Percentiles rank a stretch among this genome's conserved stretches.
Conservation (phyloP, 2,113 vertebrate species). For the Festucalex cinctus region DNA sequence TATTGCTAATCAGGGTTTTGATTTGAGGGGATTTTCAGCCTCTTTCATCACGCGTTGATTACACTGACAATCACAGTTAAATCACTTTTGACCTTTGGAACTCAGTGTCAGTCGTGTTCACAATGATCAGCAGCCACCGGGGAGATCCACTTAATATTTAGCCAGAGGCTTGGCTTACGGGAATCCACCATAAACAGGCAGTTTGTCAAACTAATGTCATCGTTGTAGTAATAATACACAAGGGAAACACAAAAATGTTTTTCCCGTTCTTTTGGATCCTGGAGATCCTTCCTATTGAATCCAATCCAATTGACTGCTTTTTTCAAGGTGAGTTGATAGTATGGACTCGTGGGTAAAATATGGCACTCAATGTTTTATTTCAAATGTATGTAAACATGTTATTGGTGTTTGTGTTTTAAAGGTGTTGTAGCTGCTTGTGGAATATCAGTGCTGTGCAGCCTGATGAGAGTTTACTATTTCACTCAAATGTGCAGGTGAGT, state of each 20-base stretch:
- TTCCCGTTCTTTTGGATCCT: constrained; percentile 70
- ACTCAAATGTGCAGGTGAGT: constrained; percentile 78
- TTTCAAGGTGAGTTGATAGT: constrained; percentile 75
- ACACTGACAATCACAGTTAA: constrained; percentile 12
- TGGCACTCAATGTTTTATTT: not conserved
- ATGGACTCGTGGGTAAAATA: not conserved
- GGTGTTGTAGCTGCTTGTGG: constrained; percentile 82
- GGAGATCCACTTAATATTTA: not conserved
- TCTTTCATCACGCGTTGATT: constrained; percentile 33
- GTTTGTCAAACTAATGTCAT: not conserved
- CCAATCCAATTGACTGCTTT: constrained; percentile 65
- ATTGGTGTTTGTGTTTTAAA: constrained; percentile 37
- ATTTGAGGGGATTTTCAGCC: constrained; percentile 22
- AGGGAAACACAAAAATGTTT: constrained; percentile 42
- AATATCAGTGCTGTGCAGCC: constrained; percentile 75
- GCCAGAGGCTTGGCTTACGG: constrained; percentile 8
- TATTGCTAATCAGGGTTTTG: not conserved
- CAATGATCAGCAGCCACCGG: constrained; percentile 15
- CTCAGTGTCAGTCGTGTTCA: not conserved
- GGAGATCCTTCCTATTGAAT: constrained; percentile 46
- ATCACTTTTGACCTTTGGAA: constrained; percentile 52
- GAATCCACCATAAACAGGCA: constrained; percentile 2
- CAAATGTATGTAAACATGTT: not conserved
- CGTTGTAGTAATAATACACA: not conserved
- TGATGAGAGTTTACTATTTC: constrained; percentile 80